Evolutionary conservation across 2,888 invertebrate species (phyloP).

Genomic region (Microctonus hyperodae): DNA sequence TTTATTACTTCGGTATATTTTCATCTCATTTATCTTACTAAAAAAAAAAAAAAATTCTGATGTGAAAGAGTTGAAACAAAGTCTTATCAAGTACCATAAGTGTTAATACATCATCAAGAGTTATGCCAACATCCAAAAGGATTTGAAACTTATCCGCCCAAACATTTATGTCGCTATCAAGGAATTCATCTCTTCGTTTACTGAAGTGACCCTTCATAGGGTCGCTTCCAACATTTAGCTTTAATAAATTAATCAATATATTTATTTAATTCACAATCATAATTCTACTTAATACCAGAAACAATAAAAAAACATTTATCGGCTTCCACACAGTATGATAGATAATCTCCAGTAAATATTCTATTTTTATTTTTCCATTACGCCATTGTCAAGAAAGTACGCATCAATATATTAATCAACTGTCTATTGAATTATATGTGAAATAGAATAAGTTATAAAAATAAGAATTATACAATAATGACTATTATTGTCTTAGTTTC

Average conservation of each 20-base stretch:
- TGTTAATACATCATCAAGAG: slow-evolving; percentile 55
- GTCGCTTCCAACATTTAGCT: neutral
- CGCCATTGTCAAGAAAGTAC: neutral
- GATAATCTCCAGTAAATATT: neutral
- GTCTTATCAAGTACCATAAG: slow-evolving; percentile 51
- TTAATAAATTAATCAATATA: neutral
- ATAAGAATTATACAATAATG: no score
- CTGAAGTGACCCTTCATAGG: neutral
- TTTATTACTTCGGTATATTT: no score
- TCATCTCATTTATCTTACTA: no score
- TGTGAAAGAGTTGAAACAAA: slow-evolving; percentile 53
- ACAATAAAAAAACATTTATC: neutral
- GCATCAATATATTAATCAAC: no score
- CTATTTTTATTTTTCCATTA: neutral
- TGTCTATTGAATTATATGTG: no score
- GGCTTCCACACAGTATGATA: neutral
- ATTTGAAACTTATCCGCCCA: slow-evolving; percentile 39
- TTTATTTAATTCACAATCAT: neutral
- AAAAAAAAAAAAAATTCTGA: no score
- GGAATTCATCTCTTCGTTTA: slow-evolving; percentile 21
- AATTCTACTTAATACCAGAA: neutral
- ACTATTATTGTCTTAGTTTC: no score
- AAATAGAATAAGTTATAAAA: no score
- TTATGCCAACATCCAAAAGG: slow-evolving; percentile 47
- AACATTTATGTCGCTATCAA: slow-evolving; percentile 33